Evolutionary conservation across 2,113 vertebrate genomes (phyloP), one percentile per base, ranked within the genome.

Genomic region (Phyllostomus discolor): DNA sequence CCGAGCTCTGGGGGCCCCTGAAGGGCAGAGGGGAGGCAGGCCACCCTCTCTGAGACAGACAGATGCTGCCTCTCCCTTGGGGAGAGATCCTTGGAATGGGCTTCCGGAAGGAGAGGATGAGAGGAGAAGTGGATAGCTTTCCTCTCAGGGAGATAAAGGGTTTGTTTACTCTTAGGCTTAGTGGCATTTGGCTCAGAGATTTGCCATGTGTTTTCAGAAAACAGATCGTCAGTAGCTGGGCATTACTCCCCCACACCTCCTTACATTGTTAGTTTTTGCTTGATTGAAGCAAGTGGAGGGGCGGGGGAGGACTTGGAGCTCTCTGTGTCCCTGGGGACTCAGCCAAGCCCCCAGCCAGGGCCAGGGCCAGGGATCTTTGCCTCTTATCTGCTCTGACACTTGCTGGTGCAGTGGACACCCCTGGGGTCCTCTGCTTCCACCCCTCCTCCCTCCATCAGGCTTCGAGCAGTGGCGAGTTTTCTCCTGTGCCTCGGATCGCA

Each of bases 201-300:
- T 82, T 93, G 91, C 93, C 95, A 73, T 96, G 95, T 96, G 93
- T 95, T 96, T 96, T 97, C 82, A 96, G 97, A 96, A 96, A 97
- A 96, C 86, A 97, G 97, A 88, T 86, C 75, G 81, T 67, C 87
- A 70, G 97, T 82, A 85, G 79, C 94, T 66, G 73, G 69, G 69
- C 94, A 83, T 88, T 17, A 66, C 93, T 91, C 96, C 94, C 93
- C 89, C 73, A 89, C 67, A 84, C 70, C 90, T 90, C 95, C 93
- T 75, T 41, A 75, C 70, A 93, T 94, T 79, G 93, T 97, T 93
- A 94, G 79, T 66, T 97, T 93, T 96, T 95, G 84, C 84, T 90
- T 93, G 78, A 80, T 70, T 80, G 80, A 88, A 79, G 73, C 84
- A 84, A 95, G 83, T 69, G 28, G 28, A 67, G 7, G 57, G 26